Evolutionary conservation across 2,888 invertebrate genomes (phyloP).

Genomic region (Trypoxylon attenuatum): DNA sequence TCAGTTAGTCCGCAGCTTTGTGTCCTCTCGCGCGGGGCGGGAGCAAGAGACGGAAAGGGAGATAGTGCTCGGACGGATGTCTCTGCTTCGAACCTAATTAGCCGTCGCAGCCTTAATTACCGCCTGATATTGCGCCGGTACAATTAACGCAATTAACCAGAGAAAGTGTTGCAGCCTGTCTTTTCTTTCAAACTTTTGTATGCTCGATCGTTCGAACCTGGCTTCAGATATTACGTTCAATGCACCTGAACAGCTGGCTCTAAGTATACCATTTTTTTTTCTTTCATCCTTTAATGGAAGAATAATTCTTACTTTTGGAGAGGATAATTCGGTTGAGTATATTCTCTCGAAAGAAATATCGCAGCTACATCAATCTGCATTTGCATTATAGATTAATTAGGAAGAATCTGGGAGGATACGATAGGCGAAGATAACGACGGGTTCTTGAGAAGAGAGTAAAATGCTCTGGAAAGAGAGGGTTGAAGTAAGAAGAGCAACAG

Average conservation of each 20-base stretch:
- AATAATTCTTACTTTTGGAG: no score
- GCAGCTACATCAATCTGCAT: background rate
- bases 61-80: conserved; percentile 61
- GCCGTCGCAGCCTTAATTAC: conserved; percentile 65
- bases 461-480: background rate
- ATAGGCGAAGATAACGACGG: conserved; percentile 39
- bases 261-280: no score
- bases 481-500: background rate
- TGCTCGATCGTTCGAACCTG: conserved; percentile 16
- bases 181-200: conserved; percentile 41
- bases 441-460: conserved; percentile 23
- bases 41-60: conserved; percentile 37
- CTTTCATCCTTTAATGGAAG: no score
- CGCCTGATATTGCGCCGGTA: conserved; percentile 63
- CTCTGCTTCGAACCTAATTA: conserved; percentile 58
- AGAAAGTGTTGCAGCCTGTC: conserved; percentile 52
- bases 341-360: no score
- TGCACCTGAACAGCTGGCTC: no score
- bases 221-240: background rate
- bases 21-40: conserved; percentile 64
- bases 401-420: conserved; percentile 24
- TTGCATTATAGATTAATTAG: conserved; percentile 38
- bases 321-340: no score
- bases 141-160: conserved; percentile 66
- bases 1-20: conserved; percentile 73